Evolutionary conservation across 2,797 vertebrate species (phyloP), one percentile per base, ranked within the genome.

Genomic region (Melanotaenia nigrans): DNA sequence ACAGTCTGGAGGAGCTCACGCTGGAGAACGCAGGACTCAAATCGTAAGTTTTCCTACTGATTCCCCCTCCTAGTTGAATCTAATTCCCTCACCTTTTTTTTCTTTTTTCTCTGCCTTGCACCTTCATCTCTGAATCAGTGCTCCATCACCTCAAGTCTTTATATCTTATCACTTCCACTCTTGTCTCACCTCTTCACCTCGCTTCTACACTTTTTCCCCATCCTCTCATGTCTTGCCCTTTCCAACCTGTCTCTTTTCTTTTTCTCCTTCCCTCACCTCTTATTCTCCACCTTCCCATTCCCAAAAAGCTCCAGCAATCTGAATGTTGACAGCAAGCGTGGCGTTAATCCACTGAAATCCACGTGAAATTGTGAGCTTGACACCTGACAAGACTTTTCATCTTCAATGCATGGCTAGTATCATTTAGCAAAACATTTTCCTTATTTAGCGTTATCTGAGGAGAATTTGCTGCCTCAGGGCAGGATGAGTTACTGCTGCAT

Each of bases 11-110:
- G 91, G 96, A 97, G 87, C 88, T 97, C 85, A 96, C 96, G 32
- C 91, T 97, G 94, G 96, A 97, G 92, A 97, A 96, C 1, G 92
- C 94, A 0, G 96, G 96, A 56, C 95, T 97, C 72, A 97, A 96
- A 93, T 94, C 95, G 96, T 97, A 93, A 92, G 96, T 90, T 79
- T 68, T 45, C 53, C 65, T 18, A 8, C 32, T 32, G 25, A 71
- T 45, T 62, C 16, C 65, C 40, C 65, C 38, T 40, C 42, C 61
- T n/a, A 22, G 40, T 62, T 68, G 36, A 25, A 82, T 87, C 55
- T 67, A 61, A 78, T 86, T 82, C 68, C 56, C 32, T 77, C 56
- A 56, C 1, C 66, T 67, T 55, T 56, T 61, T 60, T 78, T 65
- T 30, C 5, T 30, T 30, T 30, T 22, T 57, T 38, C 38, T 14